A percentile compares a stretch with the other conserved stretches of the same genome.
Evolutionary conservation across 2,888 invertebrate species (phyloP).

Genomic region (Resseliella maxima): DNA sequence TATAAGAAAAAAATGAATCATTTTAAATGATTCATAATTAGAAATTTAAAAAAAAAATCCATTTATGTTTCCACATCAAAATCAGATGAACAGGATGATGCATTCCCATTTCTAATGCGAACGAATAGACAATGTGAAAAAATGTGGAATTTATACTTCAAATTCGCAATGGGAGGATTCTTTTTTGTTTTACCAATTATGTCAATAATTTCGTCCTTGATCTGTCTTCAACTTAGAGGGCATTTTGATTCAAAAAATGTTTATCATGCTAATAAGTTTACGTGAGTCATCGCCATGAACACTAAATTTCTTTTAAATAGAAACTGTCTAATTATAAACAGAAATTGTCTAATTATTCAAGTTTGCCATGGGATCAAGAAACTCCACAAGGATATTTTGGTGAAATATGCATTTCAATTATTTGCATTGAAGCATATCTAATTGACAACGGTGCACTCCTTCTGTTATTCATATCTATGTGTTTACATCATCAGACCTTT

Average conservation of each 20-base stretch:
- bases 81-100: neutral
- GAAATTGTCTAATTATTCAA: neutral
- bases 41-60: neutral
- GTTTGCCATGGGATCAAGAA: neutral
- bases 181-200: neutral
- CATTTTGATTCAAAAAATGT: neutral
- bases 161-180: neutral
- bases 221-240: neutral
- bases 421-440: neutral
- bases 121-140: neutral
- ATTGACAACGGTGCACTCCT: slow-evolving; percentile 1
- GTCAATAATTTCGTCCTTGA: neutral
- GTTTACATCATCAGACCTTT: neutral
- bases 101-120: neutral
- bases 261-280: slow-evolving; percentile 4
- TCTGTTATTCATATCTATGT: neutral
- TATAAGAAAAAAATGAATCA: neutral
- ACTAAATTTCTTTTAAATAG: neutral
- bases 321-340: neutral
- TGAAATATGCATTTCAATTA: neutral
- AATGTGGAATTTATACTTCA: neutral
- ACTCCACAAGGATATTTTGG: neutral
- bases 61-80: neutral
- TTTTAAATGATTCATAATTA: neutral
- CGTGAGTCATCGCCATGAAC: neutral